Percentiles rank a stretch among this genome's conserved stretches.
Conservation (phyloP, 2,113 vertebrate genomes). For the Cathartes aura region DNA sequence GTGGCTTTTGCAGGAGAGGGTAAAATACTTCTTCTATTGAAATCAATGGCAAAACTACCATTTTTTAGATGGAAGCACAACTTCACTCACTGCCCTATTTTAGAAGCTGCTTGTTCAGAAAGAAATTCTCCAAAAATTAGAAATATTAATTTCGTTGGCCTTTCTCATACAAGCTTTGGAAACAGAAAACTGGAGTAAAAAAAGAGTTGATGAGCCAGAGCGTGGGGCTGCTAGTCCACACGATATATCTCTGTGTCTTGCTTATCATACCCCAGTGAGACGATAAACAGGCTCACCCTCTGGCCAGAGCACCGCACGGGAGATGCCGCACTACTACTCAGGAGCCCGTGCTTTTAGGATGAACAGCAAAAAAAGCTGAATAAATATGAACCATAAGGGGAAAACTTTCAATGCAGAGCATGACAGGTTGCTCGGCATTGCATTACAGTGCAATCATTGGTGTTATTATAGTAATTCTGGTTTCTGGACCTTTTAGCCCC, state of each 20-base stretch:
- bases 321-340: neutral
- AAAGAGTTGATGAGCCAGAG: neutral
- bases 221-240: rapidly evolving
- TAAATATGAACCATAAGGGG: neutral
- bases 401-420: neutral
- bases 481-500: neutral
- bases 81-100: neutral
- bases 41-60: neutral
- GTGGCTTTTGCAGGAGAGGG: neutral
- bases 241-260: neutral
- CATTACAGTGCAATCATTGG: neutral
- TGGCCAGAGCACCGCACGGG: rapidly evolving
- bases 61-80: neutral
- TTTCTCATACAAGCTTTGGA: neutral
- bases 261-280: neutral
- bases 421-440: neutral
- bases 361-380: neutral
- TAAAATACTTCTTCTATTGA: neutral
- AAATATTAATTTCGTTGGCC: neutral
- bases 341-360: neutral
- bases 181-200: neutral
- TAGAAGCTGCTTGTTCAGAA: neutral
- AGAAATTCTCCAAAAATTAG: neutral
- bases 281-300: neutral
- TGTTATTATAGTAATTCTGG: neutral